Base-by-base conservation (phyloP, 1,140 invertebrate species). In the Reticulitermes speratus region DNA sequence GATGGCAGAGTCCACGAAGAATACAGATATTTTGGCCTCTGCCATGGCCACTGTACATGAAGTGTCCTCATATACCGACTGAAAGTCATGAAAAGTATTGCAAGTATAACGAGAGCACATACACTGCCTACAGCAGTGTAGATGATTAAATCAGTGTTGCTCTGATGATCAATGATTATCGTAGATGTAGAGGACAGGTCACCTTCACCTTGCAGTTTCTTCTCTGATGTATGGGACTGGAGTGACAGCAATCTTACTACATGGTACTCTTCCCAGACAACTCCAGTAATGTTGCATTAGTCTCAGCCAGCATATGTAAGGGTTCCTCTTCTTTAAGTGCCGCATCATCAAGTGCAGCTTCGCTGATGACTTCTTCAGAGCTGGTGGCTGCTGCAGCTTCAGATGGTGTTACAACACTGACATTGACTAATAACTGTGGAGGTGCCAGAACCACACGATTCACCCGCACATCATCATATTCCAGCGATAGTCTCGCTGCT, bases 261-360 rank as follows among this genome's bases (percentile, higher is more conserved):
- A 85, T 89, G 89, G 86, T 90, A 91, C 87, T 90, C 90, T 84
- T 90, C 89, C 90, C 90, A 14, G 90, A 90, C 16, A 90, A 86
- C 87, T 90, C 90, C 81, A 90, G 86, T 25, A 91, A 86, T 25
- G 90, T 90, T 16, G 90, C 89, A 87, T 90, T 91, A 3, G 90
- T 89, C 87, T 89, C 89, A 16, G 89, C 90, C 65, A 90, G 86
- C 84, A 89, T 89, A 82, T 90, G 88, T 45, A 90, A 85, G 12
- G 89, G 89, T 14, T 88, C 90, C 84, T 89, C 89, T 86, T 89
- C 89, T 69, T 84, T 83, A 32, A 59, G 38, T 25, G 69, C 3
- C 7, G 45, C 86, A 30, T 30, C n/a, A 14, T 75, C 65, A 14
- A 30, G 9, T 0, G 2, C 25, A 82, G 52, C 48, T 16, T 69